Base-by-base conservation (phyloP, 2,888 invertebrate genomes). In the Dicycla oo region DNA sequence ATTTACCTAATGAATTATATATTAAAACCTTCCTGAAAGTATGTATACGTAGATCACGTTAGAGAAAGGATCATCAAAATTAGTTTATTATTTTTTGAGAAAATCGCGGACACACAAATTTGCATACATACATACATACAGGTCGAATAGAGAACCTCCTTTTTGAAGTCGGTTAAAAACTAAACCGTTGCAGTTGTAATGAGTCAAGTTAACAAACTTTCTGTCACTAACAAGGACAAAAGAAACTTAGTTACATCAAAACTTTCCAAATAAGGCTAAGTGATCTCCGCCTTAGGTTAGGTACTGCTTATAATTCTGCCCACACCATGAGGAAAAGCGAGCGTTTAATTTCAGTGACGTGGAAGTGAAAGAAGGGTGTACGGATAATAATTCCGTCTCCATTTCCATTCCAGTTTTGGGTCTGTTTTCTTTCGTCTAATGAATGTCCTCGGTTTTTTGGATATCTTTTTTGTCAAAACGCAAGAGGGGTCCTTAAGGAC, bases 301-400 rank as follows among this genome's bases (percentile, higher is more conserved):
- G n/a, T 53, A 18, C 70, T 76, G 49, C 53, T 78, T 76, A 58
- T 45, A 45, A 79, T 79, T 79, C 78, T 56, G 26, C 40, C 34
- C 78, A 77, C 66, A 77, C 40, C 38, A 77, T 18, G 8, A 70
- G 66, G 82, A 81, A 81, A 78, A 75, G 45, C 57, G 38, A 43
- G 56, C 60, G 66, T 72, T 69, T 76, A 81, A 81, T 81, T 71
- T 81, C 60, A 71, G 66, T 66, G 81, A 81, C 62, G 63, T 30
- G 13, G 23, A 80, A 66, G 49, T 69, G 57, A 77, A 71, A 63
- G 26, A 45, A 40, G 68, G 74, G 20, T 38, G 53, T 30, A 15
- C 40, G 62, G 38, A 68, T 78, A 78, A 66, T 61, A 63, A 54
- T 75, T 69, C 61, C 75, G 23, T 34, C 61, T 67, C 76, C 61